These are phyloP conservation scores for Terebella lapidaria DNA, from an alignment of 2,888 invertebrate species.

Conservation along the genomic window DNA sequence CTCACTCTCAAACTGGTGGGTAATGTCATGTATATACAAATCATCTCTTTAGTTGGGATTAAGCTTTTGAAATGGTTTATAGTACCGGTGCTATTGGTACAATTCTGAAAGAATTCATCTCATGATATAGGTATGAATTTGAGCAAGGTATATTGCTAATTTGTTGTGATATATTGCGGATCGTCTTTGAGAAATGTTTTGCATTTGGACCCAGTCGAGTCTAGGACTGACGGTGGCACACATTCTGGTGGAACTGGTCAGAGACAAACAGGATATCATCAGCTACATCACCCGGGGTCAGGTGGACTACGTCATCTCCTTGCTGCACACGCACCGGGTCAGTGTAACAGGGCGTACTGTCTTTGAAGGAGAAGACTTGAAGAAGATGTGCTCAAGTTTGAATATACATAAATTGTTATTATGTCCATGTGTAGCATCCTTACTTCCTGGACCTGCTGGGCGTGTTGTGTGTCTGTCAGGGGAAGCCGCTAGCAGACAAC, in stretches of 20 bases:
- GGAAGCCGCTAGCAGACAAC: conserved; percentile 52
- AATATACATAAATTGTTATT: too few species aligned
- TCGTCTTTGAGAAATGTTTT: too few species aligned
- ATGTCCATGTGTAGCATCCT: conserved; percentile 38
- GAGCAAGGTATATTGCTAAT: too few species aligned
- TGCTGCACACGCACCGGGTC: conserved; percentile 47
- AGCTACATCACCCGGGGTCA: conserved; percentile 50
- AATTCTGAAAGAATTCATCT: too few species aligned
- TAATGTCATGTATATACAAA: background rate
- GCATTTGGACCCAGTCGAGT: background rate
- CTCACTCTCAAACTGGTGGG: conserved; percentile 29
- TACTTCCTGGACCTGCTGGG: conserved; percentile 48
- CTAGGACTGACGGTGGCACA: conserved; percentile 51
- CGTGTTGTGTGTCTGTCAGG: conserved; percentile 52
- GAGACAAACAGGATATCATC: conserved; percentile 52
- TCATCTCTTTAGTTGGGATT: background rate
- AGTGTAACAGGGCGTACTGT: background rate
- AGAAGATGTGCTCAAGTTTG: too few species aligned
- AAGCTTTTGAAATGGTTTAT: background rate
- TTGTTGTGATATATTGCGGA: too few species aligned
- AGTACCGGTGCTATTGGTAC: too few species aligned
- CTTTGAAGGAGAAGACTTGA: too few species aligned
- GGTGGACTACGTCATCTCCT: conserved; percentile 48
- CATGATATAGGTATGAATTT: too few species aligned
- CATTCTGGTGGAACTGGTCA: conserved; percentile 51